Base-by-base conservation (phyloP, 2,797 vertebrate species). In the Petrocephalus sullivani region DNA sequence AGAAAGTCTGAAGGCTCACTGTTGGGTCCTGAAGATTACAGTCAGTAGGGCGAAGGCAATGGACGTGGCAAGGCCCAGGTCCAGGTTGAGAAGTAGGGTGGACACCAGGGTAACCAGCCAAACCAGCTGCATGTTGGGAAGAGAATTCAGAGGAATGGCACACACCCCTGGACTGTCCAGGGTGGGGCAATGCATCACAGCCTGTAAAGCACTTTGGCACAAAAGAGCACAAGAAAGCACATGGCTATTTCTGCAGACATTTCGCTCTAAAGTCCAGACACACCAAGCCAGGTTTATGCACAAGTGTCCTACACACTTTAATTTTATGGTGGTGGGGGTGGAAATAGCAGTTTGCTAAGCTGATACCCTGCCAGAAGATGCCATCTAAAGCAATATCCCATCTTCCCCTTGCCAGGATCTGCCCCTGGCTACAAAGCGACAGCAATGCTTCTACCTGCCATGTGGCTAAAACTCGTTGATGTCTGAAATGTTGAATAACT, bases 71-170 rank as follows among this genome's bases (percentile, higher is more conserved):
- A 99, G 94, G 57, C 98, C 98, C 0, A 99, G 85, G 92, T 99
- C 98, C 94, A 99, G 90, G 91, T 98, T 98, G 84, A 98, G 93
- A 86, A 97, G 87, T 86, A 98, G 87, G 0, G 97, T 97, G 91
- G 95, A 96, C 51, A 92, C 19, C 4, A 98, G 96, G 0, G 98
- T 98, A 88, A 98, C 95, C 87, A 98, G 64, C 98, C 98, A 99
- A 90, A 99, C 96, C 86, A 97, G 71, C 98, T 99, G 91, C 86
- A 60, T 28, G 56, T 21, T 37, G 28, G 71, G 71, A 14, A 28
- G 33, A 58, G 28, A 58, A 10, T 33, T 56, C 14, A 16, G 54
- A 60, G 84, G 14, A 8, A 23, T 58, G 28, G 21, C 28, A 12
- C n/a, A 60, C 56, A 60, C 14, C 8, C 23, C 56, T 10, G 56